Base-by-base conservation (phyloP, 2,797 vertebrate species). In the Leuciscus waleckii region DNA sequence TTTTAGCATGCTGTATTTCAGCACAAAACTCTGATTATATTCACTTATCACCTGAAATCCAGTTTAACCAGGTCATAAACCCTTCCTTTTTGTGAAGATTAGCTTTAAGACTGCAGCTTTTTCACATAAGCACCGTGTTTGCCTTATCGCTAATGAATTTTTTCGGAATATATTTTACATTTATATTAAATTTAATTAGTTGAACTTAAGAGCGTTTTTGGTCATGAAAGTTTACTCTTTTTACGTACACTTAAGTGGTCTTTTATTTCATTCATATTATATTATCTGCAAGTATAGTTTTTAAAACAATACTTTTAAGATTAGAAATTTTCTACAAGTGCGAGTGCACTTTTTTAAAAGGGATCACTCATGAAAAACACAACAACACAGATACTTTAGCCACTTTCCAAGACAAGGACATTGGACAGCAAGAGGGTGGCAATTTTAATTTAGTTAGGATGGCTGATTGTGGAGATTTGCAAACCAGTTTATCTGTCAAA, bases 401-500 rank as follows among this genome's bases (percentile, higher is more conserved):
- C 37, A 32, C 10, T 71, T 71, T 43, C 32, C n/a, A 17, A 69
- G 46, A 81, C n/a, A 69, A 81, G 23, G 80, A 21, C 68, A 43
- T 4, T 56, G 68, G 49, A 81, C 51, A 58, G 51, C n/a, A 58
- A 14, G 43, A 71, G 51, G 68, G 37, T 43, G 37, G 68, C 51
- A 16, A 61, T 82, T 71, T 58, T 29, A 61, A 73, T 71, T 71
- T 73, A 0, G 37, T 32, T 5, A 32, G 39, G 51, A 73, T 43
- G 19, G 51, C 41, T 82, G 37, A 82, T 58, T 82, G 51, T 73
- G 26, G 68, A 73, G 80, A 73, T 70, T 23, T 73, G 68, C 68
- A 73, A 82, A 73, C n/a, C 51, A 54, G 63, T 87, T 69, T 51
- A 56, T 71, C 68, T 65, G 63, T 77, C 82, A 85, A 65, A 77